phyloP scores from a whole-genome alignment of 2,797 vertebrate species.

The Tragelaphus oryx region DNA sequence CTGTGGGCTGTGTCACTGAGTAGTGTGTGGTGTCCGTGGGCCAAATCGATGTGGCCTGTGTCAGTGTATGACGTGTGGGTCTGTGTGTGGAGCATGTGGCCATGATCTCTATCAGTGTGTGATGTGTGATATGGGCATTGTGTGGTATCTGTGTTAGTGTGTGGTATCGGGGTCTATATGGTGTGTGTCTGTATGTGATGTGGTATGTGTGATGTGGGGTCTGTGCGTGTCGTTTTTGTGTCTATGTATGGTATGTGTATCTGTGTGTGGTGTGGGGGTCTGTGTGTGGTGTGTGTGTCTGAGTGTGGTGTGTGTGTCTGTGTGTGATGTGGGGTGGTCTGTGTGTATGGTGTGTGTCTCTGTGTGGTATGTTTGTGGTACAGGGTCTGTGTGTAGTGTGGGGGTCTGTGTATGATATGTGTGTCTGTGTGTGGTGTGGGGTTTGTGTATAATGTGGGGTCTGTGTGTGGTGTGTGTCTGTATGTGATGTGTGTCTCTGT shows the following conservation, averaged over 20 bases:
- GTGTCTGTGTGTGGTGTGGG: not conserved
- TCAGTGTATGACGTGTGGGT: not conserved
- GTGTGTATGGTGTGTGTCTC: not conserved
- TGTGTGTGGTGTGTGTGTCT: no score
- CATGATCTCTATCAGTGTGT: not conserved
- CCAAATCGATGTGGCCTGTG: not conserved
- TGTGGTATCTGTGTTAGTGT: no score
- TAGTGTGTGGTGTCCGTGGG: not conserved
- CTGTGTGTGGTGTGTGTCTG: rapidly evolving
- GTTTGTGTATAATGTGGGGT: not conserved
- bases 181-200: not conserved
- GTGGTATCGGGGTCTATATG: not conserved
- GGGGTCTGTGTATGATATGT: not conserved
- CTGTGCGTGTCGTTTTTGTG: not conserved
- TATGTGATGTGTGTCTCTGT: not conserved
- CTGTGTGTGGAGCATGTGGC: not conserved
- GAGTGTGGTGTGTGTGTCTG: not conserved
- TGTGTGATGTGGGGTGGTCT: not conserved
- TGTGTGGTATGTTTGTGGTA: no score
- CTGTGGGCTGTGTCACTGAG: not conserved
- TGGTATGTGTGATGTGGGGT: not conserved
- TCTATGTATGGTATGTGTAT: not conserved
- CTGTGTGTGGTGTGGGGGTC: no score
- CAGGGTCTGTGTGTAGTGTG: not conserved
- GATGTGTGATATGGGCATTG: not conserved